Evolutionary conservation across 2,797 vertebrate genomes (phyloP).

Genomic region (Chelonia mydas): DNA sequence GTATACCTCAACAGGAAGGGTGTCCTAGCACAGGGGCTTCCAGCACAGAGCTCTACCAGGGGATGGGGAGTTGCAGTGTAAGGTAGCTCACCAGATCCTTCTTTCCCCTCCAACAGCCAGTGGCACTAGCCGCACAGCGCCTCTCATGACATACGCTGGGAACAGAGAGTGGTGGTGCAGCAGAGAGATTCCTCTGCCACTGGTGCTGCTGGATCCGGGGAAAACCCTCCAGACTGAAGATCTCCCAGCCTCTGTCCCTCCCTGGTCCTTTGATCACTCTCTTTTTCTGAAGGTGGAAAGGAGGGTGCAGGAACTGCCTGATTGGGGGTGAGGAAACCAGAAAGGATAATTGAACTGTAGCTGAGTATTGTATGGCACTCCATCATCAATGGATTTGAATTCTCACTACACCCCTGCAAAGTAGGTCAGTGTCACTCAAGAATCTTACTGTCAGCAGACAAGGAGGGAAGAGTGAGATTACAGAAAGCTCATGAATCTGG

Average conservation of each 20-base stretch:
- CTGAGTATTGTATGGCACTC: not conserved
- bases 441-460: not conserved
- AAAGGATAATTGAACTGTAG: not conserved
- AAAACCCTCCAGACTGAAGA: not conserved
- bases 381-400: not conserved
- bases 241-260: not conserved
- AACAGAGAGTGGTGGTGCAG: not conserved
- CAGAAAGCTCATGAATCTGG: not conserved
- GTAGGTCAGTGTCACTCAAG: not conserved
- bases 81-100: not conserved
- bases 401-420: not conserved
- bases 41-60: not conserved
- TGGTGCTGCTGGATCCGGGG: not conserved
- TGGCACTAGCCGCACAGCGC: too few relatives aligned
- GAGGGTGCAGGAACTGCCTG: not conserved
- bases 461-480: not conserved
- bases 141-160: too few relatives aligned
- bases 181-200: not conserved
- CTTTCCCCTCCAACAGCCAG: too few relatives aligned
- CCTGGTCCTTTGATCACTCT: not conserved
- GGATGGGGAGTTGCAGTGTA: not conserved
- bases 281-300: not conserved
- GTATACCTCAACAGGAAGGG: too few relatives aligned
- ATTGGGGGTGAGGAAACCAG: not conserved
- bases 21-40: not conserved